Evolutionary conservation across 2,888 invertebrate genomes (phyloP).

Genomic region (Acleris laterana): DNA sequence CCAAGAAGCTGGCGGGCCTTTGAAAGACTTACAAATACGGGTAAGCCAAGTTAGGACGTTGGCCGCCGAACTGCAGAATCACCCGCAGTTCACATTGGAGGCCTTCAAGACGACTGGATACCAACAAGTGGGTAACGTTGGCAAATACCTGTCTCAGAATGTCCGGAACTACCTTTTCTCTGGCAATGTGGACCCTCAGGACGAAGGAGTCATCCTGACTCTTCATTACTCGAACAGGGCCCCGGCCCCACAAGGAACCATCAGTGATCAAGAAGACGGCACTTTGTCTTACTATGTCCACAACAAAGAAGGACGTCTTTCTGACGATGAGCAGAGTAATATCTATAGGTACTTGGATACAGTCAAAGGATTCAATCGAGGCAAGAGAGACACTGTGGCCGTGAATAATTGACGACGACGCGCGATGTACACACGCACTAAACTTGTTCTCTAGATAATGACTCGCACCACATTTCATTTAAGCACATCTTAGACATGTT

Average conservation of each 20-base stretch:
- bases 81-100: slow-evolving; percentile 43
- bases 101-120: slow-evolving; percentile 47
- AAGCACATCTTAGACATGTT: neutral
- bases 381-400: slow-evolving; percentile 21
- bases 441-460: slow-evolving; percentile 10
- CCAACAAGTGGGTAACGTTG: slow-evolving; percentile 44
- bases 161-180: slow-evolving; percentile 50
- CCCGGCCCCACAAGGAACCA: slow-evolving; percentile 4
- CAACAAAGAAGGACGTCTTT: slow-evolving; percentile 15
- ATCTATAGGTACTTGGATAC: slow-evolving; percentile 24
- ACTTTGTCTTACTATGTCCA: slow-evolving; percentile 27
- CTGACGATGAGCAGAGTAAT: slow-evolving; percentile 11
- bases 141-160: slow-evolving; percentile 53
- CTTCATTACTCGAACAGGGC: slow-evolving; percentile 39
- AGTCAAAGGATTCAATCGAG: slow-evolving; percentile 17
- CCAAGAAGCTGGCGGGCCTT: slow-evolving; percentile 39
- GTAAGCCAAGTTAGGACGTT: slow-evolving; percentile 42
- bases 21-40: slow-evolving; percentile 45
- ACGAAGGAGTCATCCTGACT: slow-evolving; percentile 52
- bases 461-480: neutral
- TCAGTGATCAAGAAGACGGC: slow-evolving; percentile 20
- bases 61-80: slow-evolving; percentile 38
- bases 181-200: slow-evolving; percentile 44
- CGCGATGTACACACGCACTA: neutral
- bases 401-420: slow-evolving; percentile 19